Evolutionary conservation across 2,113 vertebrate species (phyloP).

Genomic region (Etheostoma cragini): DNA sequence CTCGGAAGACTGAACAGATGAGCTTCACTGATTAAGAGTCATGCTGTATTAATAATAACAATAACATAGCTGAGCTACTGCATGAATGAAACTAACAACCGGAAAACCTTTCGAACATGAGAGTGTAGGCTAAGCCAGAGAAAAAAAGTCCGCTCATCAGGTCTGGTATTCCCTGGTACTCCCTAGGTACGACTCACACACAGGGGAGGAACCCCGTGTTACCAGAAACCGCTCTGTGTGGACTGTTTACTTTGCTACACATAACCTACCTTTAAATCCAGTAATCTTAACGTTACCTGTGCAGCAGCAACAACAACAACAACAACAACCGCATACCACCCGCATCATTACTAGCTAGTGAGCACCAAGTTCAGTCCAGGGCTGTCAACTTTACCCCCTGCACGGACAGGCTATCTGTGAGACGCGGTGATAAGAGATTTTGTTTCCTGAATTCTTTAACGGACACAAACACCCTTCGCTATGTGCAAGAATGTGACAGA

Average conservation of each 20-base stretch:
- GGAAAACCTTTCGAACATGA: background rate
- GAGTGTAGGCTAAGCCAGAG: too few species aligned
- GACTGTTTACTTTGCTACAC: background rate
- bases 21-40: background rate
- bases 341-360: background rate
- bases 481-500: background rate
- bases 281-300: too few species aligned
- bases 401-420: conserved; percentile 31
- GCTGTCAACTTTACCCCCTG: conserved; percentile 81
- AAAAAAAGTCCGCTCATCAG: background rate
- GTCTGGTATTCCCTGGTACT: background rate
- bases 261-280: too few species aligned
- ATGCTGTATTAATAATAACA: background rate
- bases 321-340: background rate
- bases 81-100: background rate
- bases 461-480: background rate
- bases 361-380: conserved; percentile 69
- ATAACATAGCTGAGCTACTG: too few species aligned
- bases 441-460: background rate
- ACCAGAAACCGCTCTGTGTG: background rate
- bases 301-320: too few species aligned
- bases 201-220: conserved; percentile 20
- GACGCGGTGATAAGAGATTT: conserved; percentile 17
- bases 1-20: background rate
- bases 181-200: background rate